Evolutionary conservation across 1,140 invertebrate species (phyloP).

Genomic region (Bombus ignitus): DNA sequence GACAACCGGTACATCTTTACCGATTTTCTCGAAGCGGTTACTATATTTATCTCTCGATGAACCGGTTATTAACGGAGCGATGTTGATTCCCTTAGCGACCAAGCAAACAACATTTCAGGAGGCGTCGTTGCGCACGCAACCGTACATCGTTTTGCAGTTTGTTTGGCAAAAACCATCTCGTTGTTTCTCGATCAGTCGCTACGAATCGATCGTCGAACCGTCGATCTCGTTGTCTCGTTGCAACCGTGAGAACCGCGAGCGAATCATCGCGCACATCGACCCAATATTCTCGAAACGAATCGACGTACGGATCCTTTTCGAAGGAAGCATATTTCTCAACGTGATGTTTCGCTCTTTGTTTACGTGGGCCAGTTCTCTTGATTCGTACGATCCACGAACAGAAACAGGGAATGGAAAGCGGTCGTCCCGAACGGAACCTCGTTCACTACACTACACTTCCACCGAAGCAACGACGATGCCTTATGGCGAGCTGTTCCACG

Average conservation of each 20-base stretch:
- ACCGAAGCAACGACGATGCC: conserved; percentile 61
- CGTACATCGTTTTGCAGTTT: background rate
- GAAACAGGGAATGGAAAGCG: background rate
- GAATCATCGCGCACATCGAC: background rate
- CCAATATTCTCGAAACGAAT: background rate
- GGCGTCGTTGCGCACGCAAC: background rate
- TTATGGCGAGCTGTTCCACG: conserved; percentile 62
- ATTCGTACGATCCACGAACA: background rate
- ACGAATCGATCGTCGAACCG: background rate
- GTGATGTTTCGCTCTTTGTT: background rate
- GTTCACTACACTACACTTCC: conserved; percentile 47
- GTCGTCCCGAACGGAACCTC: background rate
- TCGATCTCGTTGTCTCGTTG: background rate
- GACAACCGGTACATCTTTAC: background rate
- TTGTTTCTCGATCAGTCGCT: background rate
- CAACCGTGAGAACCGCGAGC: background rate
- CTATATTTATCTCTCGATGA: background rate
- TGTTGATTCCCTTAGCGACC: background rate
- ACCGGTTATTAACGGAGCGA: conserved; percentile 3
- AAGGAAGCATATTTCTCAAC: conserved; percentile 11
- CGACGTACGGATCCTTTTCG: background rate
- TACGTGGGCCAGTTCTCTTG: background rate
- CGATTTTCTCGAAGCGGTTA: background rate
- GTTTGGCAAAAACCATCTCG: background rate
- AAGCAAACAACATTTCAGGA: background rate